Percentiles rank a stretch among this genome's conserved stretches.
Conservation (phyloP, 1,140 invertebrate genomes). For the Drosophila sp. region DNA sequence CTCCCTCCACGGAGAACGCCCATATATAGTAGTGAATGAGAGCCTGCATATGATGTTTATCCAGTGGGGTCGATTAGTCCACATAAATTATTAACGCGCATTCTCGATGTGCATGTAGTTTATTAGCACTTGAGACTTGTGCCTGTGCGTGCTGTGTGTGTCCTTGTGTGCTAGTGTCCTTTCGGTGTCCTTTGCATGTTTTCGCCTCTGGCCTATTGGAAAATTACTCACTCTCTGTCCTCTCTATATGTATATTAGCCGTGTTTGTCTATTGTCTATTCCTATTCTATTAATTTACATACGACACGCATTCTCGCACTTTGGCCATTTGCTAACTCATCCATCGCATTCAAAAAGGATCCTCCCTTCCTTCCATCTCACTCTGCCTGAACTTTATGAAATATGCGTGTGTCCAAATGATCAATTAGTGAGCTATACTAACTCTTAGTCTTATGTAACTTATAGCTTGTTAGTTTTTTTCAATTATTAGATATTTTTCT, state of each 20-base stretch:
- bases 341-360: conserved; percentile 4
- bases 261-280: conserved; percentile 46
- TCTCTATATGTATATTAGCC: conserved; percentile 21
- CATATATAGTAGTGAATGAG: conserved; percentile 37
- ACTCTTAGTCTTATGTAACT: conserved; percentile 7
- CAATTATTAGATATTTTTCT: background rate
- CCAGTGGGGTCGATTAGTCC: conserved; percentile 55
- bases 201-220: conserved; percentile 34
- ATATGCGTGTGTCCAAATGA: conserved; percentile 55
- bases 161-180: conserved; percentile 65
- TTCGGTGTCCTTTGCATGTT: conserved; percentile 78
- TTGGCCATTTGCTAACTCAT: conserved; percentile 35
- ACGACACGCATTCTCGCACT: conserved; percentile 80
- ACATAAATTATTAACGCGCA: conserved; percentile 76
- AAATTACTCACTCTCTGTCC: conserved; percentile 34
- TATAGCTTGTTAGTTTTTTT: conserved; percentile 10
- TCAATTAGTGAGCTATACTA: conserved; percentile 49
- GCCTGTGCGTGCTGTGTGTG: conserved; percentile 20
- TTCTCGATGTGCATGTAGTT: conserved; percentile 72
- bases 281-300: conserved; percentile 79
- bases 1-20: background rate
- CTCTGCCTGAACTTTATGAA: conserved; percentile 54
- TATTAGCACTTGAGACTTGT: conserved; percentile 74
- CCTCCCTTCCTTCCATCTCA: conserved; percentile 9
- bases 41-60: conserved; percentile 77